phyloP scores from a whole-genome alignment of 1,140 invertebrate genomes.

The Papilio xuthus region DNA sequence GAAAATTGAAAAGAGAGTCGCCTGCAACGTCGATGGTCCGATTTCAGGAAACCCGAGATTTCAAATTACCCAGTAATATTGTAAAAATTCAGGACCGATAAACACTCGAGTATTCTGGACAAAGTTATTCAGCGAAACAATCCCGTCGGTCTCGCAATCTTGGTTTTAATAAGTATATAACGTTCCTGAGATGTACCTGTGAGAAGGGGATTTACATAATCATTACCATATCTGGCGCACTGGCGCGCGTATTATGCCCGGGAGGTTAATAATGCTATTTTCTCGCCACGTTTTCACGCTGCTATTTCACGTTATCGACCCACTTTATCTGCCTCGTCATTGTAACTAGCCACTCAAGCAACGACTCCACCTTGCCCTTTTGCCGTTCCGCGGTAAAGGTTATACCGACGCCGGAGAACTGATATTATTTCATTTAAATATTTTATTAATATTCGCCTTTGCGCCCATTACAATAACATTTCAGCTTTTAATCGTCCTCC shows the following conservation, averaged over 20 bases:
- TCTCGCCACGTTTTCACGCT: slow-evolving; percentile 81
- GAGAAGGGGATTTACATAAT: slow-evolving; percentile 81
- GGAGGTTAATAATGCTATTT: slow-evolving; percentile 83
- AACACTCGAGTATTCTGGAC: slow-evolving; percentile 64
- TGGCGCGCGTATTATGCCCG: slow-evolving; percentile 80
- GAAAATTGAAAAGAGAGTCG: slow-evolving; percentile 81
- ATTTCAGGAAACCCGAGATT: slow-evolving; percentile 77
- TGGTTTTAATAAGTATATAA: slow-evolving; percentile 82
- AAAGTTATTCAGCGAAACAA: slow-evolving; percentile 72
- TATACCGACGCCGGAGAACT: slow-evolving; percentile 47
- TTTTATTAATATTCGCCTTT: slow-evolving; percentile 31
- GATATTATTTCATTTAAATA: slow-evolving; percentile 38
- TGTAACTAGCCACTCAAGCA: slow-evolving; percentile 79
- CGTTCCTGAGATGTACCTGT: slow-evolving; percentile 78
- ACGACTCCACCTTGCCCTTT: slow-evolving; percentile 62
- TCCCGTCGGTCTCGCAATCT: slow-evolving; percentile 76
- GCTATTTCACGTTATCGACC: slow-evolving; percentile 82
- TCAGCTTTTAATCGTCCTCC: background rate
- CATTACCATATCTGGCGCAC: slow-evolving; percentile 82
- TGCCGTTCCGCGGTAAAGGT: slow-evolving; percentile 37
- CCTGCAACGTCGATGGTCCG: slow-evolving; percentile 75
- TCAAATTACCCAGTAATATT: slow-evolving; percentile 66
- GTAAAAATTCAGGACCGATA: slow-evolving; percentile 75
- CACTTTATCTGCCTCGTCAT: slow-evolving; percentile 81
- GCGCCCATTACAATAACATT: slow-evolving; percentile 1